A percentile compares a stretch with the other conserved stretches of the same genome.
phyloP scores from a whole-genome alignment of 2,113 vertebrate genomes.

The Nesoenas mayeri region DNA sequence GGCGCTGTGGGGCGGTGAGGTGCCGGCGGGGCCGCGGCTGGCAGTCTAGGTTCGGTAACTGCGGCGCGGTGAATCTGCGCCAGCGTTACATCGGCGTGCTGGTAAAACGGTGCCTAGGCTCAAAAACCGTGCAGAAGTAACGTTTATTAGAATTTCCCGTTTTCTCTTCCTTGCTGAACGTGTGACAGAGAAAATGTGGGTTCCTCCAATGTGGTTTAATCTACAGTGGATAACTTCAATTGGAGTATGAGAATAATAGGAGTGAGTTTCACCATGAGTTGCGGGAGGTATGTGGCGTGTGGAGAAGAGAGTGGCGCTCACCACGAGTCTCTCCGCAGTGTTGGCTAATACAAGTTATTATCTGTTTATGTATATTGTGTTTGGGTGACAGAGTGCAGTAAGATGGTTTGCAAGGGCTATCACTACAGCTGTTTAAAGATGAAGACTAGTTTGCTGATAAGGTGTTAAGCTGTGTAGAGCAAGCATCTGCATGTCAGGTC shows the following conservation, averaged over 20 bases:
- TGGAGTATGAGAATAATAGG: neutral
- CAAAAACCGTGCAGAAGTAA: rapidly evolving
- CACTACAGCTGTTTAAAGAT: neutral
- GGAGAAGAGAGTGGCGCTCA: neutral
- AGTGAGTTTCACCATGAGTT: neutral
- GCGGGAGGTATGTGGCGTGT: neutral
- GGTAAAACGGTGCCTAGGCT: neutral
- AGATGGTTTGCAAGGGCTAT: neutral
- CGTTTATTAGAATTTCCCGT: rapidly evolving
- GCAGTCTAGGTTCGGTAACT: neutral
- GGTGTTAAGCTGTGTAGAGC: neutral
- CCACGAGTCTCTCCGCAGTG: neutral
- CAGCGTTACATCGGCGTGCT: rapidly evolving
- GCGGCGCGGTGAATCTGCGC: neutral
- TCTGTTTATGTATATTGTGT: neutral
- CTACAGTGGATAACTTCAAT: rapidly evolving
- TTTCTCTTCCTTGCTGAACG: neutral
- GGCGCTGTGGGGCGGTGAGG: neutral
- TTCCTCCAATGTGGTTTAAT: neutral
- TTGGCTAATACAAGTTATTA: neutral
- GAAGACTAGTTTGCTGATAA: neutral
- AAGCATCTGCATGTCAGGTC: neutral
- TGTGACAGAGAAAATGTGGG: rapidly evolving
- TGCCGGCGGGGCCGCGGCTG: too few species aligned
- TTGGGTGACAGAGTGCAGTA: neutral